These are phyloP conservation scores for Mycetomoellerius zeteki DNA, from an alignment of 1,140 invertebrate genomes.

Conservation along the genomic window DNA sequence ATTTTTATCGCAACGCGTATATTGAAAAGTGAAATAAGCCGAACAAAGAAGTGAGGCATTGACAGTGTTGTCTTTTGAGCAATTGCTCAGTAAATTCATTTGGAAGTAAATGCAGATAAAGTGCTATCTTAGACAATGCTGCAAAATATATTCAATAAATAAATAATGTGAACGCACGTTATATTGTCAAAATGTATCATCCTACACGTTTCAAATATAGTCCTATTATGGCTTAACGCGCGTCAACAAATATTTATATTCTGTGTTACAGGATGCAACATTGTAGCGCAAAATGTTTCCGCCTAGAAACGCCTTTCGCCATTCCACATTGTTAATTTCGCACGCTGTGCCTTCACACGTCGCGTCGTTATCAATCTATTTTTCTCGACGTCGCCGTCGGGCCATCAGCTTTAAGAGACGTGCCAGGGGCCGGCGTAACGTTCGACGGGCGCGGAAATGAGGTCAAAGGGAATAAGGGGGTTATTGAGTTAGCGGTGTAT, in stretches of 20 bases:
- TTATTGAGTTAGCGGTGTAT: constrained; percentile 76
- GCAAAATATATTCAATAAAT: constrained; percentile 5
- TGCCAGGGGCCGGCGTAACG: constrained; percentile 66
- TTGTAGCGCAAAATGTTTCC: neutral
- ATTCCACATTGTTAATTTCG: constrained; percentile 5
- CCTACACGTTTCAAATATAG: neutral
- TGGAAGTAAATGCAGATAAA: neutral
- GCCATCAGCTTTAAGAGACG: constrained; percentile 69
- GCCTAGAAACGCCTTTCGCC: neutral
- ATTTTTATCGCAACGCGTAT: constrained; percentile 55
- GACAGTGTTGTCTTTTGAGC: neutral
- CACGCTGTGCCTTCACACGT: neutral
- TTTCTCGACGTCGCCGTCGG: constrained; percentile 27
- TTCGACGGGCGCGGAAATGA: constrained; percentile 67
- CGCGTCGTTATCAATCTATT: constrained; percentile 50
- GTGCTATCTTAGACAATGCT: neutral
- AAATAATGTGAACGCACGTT: neutral
- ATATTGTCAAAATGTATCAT: constrained; percentile 9
- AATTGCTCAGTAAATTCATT: neutral
- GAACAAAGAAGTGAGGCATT: neutral
- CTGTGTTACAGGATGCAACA: neutral
- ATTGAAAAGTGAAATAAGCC: no score
- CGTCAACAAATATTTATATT: constrained; percentile 27
- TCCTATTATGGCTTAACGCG: neutral
- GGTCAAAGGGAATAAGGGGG: constrained; percentile 74